Percentiles rank a stretch among this genome's conserved stretches.
Conservation (phyloP, 1,140 invertebrate genomes). For the Drosophila baimaii region DNA sequence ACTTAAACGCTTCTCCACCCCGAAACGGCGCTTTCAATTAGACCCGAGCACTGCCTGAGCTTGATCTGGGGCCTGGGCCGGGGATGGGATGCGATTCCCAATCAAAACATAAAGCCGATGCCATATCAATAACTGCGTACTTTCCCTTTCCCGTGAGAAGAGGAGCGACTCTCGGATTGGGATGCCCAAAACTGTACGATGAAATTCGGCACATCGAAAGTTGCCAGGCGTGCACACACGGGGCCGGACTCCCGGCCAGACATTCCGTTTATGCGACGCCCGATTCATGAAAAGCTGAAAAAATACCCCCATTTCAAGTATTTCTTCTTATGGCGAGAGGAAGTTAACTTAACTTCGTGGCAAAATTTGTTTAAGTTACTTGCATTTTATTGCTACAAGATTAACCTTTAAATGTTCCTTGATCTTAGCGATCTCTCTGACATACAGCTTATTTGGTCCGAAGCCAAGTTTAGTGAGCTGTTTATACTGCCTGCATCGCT, state of each 20-base stretch:
- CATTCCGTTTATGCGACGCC: not conserved
- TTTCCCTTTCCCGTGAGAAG: constrained; percentile 75
- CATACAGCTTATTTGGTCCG: no score
- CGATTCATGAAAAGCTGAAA: not conserved
- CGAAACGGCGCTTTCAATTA: constrained; percentile 66
- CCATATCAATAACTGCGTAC: constrained; percentile 79
- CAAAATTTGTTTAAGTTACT: no score
- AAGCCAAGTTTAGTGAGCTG: no score
- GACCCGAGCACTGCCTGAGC: constrained; percentile 31
- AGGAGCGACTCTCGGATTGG: constrained; percentile 19
- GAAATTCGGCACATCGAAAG: constrained; percentile 81
- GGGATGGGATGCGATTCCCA: constrained; percentile 26
- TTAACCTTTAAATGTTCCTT: not conserved
- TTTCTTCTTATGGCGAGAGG: no score
- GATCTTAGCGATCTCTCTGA: not conserved
- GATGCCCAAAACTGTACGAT: constrained; percentile 71
- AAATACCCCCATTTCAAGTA: not conserved
- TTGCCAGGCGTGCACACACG: constrained; percentile 49
- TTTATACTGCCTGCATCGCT: no score
- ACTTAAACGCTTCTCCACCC: constrained; percentile 67
- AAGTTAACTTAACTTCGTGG: not conserved
- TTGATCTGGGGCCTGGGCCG: not conserved
- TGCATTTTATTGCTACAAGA: not conserved
- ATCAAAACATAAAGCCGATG: constrained; percentile 45
- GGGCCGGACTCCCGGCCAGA: constrained; percentile 5